Evolutionary conservation across 2,888 invertebrate genomes (phyloP).

Genomic region (Xanthia icteritia): DNA sequence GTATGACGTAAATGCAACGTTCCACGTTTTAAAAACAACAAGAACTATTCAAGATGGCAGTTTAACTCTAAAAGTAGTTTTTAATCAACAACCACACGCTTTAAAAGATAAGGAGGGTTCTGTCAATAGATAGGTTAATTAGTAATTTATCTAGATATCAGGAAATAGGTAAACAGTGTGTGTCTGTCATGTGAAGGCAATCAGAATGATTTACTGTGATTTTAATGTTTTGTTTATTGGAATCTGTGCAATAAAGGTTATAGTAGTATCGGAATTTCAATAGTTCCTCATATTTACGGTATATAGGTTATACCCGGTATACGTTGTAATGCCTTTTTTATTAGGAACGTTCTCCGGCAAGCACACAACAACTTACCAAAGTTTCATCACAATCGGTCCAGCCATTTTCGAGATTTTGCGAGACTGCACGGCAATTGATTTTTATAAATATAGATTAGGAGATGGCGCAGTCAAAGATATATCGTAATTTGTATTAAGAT

Average conservation of each 20-base stretch:
- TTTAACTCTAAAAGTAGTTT: constrained; percentile 8
- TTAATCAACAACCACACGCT: constrained; percentile 11
- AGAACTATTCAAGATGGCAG: not conserved
- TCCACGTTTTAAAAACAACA: constrained; percentile 39
- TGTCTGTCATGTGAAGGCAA: constrained; percentile 22
- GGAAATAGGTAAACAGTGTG: constrained; percentile 43
- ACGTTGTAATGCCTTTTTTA: no score
- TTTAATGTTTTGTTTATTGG: constrained; percentile 16
- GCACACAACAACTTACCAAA: no score
- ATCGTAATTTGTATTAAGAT: not conserved
- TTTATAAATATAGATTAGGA: no score
- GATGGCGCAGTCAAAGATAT: not conserved
- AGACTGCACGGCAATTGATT: no score
- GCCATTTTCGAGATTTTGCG: no score
- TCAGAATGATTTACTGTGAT: constrained; percentile 41
- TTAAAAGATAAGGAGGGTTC: constrained; percentile 28
- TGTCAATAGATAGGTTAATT: constrained; percentile 40
- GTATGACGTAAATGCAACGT: constrained; percentile 15
- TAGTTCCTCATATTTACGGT: not conserved
- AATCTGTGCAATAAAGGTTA: constrained; percentile 15
- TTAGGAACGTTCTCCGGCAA: no score
- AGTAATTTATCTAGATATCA: constrained; percentile 45
- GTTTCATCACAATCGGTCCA: no score
- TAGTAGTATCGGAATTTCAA: not conserved
- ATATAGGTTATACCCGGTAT: no score